Conservation (phyloP, 2,888 invertebrate species). For the Amiota communis region DNA sequence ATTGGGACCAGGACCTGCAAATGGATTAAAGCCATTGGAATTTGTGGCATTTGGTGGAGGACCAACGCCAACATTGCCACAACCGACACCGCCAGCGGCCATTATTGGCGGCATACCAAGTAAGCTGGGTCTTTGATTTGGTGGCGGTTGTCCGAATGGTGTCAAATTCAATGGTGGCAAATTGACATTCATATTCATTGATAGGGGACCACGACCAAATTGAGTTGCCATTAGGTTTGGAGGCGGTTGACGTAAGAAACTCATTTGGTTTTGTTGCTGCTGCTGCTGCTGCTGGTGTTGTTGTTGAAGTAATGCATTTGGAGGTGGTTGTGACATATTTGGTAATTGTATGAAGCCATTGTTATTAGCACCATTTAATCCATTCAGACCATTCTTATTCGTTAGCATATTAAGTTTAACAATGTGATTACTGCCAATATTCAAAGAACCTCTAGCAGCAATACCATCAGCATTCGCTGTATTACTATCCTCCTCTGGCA, state of each 20-base stretch:
- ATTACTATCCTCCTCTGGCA: slow-evolving; percentile 57
- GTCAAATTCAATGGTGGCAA: slow-evolving; percentile 41
- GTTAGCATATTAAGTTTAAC: slow-evolving; percentile 34
- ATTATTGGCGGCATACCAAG: slow-evolving; percentile 76
- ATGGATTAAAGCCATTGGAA: slow-evolving; percentile 61
- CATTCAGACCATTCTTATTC: slow-evolving; percentile 30
- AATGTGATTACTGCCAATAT: slow-evolving; percentile 17
- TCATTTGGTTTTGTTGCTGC: slow-evolving; percentile 44
- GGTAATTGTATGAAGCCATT: slow-evolving; percentile 46
- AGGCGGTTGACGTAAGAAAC: slow-evolving; percentile 65
- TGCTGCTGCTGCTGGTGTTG: slow-evolving; percentile 17
- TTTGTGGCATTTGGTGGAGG: slow-evolving; percentile 27
- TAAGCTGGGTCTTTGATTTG: slow-evolving; percentile 75
- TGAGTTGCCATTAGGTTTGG: slow-evolving; percentile 55
- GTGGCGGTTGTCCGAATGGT: slow-evolving; percentile 57
- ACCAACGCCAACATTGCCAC: slow-evolving; percentile 14
- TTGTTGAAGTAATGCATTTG: slow-evolving; percentile 48
- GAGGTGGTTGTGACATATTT: slow-evolving; percentile 66
- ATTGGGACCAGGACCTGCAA: slow-evolving; percentile 39
- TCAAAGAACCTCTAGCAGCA: slow-evolving; percentile 15
- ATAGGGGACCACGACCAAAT: slow-evolving; percentile 26
- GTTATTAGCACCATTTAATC: slow-evolving; percentile 28
- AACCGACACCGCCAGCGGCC: slow-evolving; percentile 72
- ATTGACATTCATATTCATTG: slow-evolving; percentile 11
- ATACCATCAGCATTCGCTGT: slow-evolving; percentile 22